A percentile compares a stretch with the other conserved stretches of the same genome.
These are phyloP conservation scores for Mylabris phalerata DNA, from an alignment of 1,140 invertebrate species.

Conservation along the genomic window DNA sequence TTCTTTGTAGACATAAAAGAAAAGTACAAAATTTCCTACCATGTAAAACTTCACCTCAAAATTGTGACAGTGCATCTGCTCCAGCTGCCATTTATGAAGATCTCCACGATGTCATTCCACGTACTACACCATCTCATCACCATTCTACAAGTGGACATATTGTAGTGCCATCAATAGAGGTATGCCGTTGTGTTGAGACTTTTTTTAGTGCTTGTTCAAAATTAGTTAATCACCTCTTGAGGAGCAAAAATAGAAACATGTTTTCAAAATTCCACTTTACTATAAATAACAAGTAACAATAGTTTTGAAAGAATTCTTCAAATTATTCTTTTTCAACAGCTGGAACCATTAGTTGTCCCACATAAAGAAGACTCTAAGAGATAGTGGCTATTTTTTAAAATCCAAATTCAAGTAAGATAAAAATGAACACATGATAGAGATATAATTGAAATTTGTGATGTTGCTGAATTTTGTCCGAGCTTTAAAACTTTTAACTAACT, in stretches of 20 bases:
- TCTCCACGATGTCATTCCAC: conserved; percentile 46
- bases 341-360: no score
- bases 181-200: conserved; percentile 30
- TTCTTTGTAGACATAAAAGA: conserved; percentile 56
- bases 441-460: no score
- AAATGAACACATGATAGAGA: no score
- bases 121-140: conserved; percentile 43
- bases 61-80: conserved; percentile 43
- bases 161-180: conserved; percentile 49
- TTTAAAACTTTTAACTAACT: no score
- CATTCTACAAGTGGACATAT: conserved; percentile 43
- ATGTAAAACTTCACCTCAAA: conserved; percentile 58
- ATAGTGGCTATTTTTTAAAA: no score
- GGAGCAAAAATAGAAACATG: neutral
- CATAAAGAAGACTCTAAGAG: no score
- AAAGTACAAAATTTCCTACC: conserved; percentile 65
- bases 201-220: neutral
- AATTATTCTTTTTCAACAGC: no score
- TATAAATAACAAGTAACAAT: neutral
- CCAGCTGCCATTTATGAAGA: conserved; percentile 56
- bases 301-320: no score
- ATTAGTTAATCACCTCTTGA: no score
- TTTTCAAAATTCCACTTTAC: neutral
- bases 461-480: no score
- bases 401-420: no score